These are phyloP conservation scores for Promerops cafer DNA, from an alignment of 2,113 vertebrate species.

Conservation along the genomic window DNA sequence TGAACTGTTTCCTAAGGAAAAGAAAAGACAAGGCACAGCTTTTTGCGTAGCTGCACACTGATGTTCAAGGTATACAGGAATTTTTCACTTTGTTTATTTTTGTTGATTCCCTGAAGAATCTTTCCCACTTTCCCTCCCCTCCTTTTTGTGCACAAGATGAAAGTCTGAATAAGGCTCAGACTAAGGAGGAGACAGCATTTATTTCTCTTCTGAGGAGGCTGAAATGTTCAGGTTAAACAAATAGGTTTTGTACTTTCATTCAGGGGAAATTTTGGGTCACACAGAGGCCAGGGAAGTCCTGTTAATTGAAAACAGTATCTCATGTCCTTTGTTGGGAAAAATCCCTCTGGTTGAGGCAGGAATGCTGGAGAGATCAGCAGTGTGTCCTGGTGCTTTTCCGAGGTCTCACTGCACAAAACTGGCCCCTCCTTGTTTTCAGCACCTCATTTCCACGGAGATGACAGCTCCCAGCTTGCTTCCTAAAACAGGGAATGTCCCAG, in stretches of 20 bases:
- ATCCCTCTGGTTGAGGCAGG: background rate
- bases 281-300: background rate
- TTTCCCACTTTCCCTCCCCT: background rate
- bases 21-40: background rate
- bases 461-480: background rate
- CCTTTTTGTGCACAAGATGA: background rate
- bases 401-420: accelerated
- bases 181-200: background rate
- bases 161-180: background rate
- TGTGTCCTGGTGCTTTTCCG: background rate
- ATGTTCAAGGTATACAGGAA: background rate
- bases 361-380: background rate
- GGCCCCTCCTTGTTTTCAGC: background rate
- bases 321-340: background rate
- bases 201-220: background rate
- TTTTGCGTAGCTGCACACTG: background rate
- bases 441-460: background rate
- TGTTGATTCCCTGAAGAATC: background rate
- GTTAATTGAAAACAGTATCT: constrained; percentile 12
- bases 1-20: background rate
- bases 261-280: background rate
- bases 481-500: background rate
- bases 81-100: background rate
- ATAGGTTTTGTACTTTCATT: background rate
- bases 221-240: constrained; percentile 26